Percentiles rank a stretch among this genome's conserved stretches.
These are phyloP conservation scores for Corydoras sp. DNA, from an alignment of 2,113 vertebrate species.

Conservation along the genomic window DNA sequence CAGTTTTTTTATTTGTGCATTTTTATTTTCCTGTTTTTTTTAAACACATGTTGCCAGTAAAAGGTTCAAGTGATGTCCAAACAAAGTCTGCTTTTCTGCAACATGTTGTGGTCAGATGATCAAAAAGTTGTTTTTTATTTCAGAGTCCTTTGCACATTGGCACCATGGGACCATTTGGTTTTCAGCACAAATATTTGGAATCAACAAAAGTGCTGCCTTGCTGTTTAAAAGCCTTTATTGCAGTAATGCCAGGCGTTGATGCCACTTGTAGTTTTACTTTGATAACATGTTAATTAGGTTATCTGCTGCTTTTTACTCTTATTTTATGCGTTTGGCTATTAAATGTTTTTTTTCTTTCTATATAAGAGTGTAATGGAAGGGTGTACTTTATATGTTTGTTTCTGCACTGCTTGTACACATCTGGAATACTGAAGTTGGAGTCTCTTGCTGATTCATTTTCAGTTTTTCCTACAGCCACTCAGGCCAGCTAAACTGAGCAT, in stretches of 20 bases:
- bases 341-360: constrained; percentile 3
- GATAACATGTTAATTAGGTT: neutral
- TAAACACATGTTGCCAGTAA: neutral
- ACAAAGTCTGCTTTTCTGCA: neutral
- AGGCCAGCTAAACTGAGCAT: constrained; percentile 30
- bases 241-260: neutral
- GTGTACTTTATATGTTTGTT: neutral
- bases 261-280: neutral
- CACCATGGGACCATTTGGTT: neutral
- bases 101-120: neutral
- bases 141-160: neutral
- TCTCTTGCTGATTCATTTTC: constrained; percentile 36
- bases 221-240: neutral
- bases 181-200: neutral
- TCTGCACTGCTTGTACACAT: constrained; percentile 26
- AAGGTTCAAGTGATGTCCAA: neutral
- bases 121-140: neutral
- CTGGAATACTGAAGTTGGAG: constrained; percentile 41
- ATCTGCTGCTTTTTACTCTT: neutral
- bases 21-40: too few species aligned
- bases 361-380: too few species aligned
- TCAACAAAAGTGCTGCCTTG: neutral
- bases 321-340: too few species aligned
- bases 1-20: too few species aligned
- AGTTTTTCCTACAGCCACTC: constrained; percentile 37